phyloP scores from a whole-genome alignment of 1,140 invertebrate genomes.

The Gryllus bimaculatus region DNA sequence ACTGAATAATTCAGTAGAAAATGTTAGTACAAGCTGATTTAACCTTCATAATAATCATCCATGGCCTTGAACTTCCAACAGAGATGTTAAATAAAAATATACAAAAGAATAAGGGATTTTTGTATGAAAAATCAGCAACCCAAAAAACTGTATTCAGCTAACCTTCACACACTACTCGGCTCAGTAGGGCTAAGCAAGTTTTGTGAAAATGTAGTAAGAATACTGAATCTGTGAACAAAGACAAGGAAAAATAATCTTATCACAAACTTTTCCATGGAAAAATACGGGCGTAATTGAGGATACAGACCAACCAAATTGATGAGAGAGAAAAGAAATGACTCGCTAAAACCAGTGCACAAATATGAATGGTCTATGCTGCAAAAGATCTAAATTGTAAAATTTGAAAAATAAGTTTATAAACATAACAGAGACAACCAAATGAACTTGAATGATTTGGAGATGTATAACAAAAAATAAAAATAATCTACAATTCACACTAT shows the following conservation, averaged over 20 bases:
- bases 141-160: conserved; percentile 12
- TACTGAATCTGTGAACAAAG: conserved; percentile 20
- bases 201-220: conserved; percentile 20
- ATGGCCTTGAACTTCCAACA: background rate
- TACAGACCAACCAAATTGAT: no score
- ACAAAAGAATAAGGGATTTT: background rate
- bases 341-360: no score
- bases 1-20: background rate
- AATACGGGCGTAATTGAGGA: background rate
- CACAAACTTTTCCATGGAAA: background rate
- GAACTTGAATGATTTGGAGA: no score
- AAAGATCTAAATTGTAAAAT: no score
- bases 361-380: no score
- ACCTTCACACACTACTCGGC: conserved; percentile 19
- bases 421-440: no score
- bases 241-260: conserved; percentile 12
- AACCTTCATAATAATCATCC: conserved; percentile 9
- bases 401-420: no score
- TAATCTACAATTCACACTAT: no score
- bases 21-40: background rate
- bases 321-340: no score
- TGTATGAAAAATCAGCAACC: conserved; percentile 7
- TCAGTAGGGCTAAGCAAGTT: conserved; percentile 19
- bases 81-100: background rate
- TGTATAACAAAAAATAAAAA: no score